These are phyloP conservation scores for Xenopus laevis DNA, from an alignment of 2,113 vertebrate species.

Conservation along the genomic window DNA sequence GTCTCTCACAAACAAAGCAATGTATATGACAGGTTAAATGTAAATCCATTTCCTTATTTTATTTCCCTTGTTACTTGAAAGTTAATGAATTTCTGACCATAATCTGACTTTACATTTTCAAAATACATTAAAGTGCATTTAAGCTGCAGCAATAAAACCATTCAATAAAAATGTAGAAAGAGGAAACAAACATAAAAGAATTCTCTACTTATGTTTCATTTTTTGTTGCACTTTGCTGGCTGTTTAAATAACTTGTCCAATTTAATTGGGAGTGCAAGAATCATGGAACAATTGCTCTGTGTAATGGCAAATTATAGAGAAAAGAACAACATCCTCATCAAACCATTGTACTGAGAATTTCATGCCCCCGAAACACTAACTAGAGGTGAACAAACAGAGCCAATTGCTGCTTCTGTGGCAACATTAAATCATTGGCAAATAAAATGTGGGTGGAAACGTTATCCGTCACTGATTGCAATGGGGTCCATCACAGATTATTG, in stretches of 20 bases:
- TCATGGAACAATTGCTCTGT: conserved; percentile 12
- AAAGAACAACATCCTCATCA: neutral
- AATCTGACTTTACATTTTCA: no score
- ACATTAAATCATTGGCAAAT: no score
- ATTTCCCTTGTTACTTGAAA: no score
- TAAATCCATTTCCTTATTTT: no score
- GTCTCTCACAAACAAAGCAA: no score
- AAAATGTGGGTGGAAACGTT: no score
- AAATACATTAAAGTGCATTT: neutral
- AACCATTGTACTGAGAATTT: neutral
- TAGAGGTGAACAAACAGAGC: neutral
- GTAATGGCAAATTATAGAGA: conserved; percentile 3
- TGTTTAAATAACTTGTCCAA: conserved; percentile 17
- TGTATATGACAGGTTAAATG: no score
- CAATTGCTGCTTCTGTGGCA: no score
- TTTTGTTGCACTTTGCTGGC: conserved; percentile 3
- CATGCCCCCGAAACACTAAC: neutral
- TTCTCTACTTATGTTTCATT: neutral
- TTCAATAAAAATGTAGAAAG: neutral
- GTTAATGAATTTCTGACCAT: no score
- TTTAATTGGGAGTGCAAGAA: conserved; percentile 6
- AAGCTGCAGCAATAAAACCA: conserved; percentile 16
- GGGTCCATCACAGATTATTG: no score
- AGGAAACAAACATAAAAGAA: no score
- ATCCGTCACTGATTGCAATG: no score